phyloP scores from a whole-genome alignment of 2,797 vertebrate species.

The Rhinichthys osculus region DNA sequence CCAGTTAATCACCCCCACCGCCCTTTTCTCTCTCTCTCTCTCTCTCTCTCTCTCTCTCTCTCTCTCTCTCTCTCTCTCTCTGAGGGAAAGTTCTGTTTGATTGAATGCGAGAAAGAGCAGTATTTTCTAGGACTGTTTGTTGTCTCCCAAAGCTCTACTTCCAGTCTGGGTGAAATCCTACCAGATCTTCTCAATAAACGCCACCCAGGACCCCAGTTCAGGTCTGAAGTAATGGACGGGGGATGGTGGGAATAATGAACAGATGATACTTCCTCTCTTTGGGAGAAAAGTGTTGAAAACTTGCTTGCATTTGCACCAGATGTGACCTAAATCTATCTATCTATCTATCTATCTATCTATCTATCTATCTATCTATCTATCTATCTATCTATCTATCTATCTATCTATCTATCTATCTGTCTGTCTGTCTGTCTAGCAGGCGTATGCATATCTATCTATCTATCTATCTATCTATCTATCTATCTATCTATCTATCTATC shows the following conservation, averaged over 20 bases:
- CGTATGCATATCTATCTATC: neutral
- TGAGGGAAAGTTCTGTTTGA: constrained; percentile 10
- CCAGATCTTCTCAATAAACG: constrained; percentile 19
- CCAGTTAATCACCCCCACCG: no score
- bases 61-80: neutral
- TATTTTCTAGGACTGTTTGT: neutral
- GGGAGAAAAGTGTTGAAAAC: constrained; percentile 13
- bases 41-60: no score
- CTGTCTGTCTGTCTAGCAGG: no score
- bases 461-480: no score
- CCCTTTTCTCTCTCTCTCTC: no score
- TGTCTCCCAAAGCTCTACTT: constrained; percentile 26
- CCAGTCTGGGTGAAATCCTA: constrained; percentile 25
- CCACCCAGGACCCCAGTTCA: neutral
- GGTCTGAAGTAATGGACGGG: neutral
- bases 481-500: neutral
- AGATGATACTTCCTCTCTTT: constrained; percentile 3
- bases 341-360: neutral
- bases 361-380: neutral
- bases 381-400: neutral
- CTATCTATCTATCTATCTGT: neutral
- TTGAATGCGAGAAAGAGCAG: constrained; percentile 13
- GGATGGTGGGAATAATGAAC: neutral
- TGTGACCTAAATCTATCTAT: neutral
- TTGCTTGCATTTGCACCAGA: neutral